phyloP scores from a whole-genome alignment of 2,888 invertebrate genomes.

The Chrysina gloriosa region DNA sequence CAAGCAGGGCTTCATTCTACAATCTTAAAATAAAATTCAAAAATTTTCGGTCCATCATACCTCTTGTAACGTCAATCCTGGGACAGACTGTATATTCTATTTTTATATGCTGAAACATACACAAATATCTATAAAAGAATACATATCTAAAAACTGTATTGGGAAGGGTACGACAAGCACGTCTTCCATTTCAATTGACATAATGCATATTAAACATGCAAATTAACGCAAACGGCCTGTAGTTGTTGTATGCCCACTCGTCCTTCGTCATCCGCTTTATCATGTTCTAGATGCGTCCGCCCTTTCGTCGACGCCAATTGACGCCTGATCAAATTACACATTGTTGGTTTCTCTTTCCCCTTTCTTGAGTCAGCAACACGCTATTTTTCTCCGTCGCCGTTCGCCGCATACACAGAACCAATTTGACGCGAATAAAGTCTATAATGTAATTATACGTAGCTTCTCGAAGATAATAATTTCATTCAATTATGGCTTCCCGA shows the following conservation, averaged over 20 bases:
- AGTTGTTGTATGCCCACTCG: constrained; percentile 24
- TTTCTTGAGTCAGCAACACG: constrained; percentile 33
- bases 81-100: too few species aligned
- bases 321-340: constrained; percentile 38
- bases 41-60: too few species aligned
- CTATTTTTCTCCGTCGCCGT: constrained; percentile 12
- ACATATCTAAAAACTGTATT: too few species aligned
- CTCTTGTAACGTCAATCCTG: too few species aligned
- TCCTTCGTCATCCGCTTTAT: constrained; percentile 18
- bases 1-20: too few species aligned
- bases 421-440: constrained; percentile 37
- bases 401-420: constrained; percentile 33
- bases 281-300: constrained; percentile 17
- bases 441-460: constrained; percentile 46
- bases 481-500: constrained; percentile 47
- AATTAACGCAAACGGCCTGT: constrained; percentile 9
- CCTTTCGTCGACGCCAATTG: constrained; percentile 25
- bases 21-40: too few species aligned
- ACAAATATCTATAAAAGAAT: too few species aligned
- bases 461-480: constrained; percentile 45
- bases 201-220: too few species aligned
- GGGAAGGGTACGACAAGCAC: neutral
- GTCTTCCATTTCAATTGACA: too few species aligned
- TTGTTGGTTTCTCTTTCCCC: constrained; percentile 4
- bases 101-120: too few species aligned